Evolutionary conservation across 1,140 invertebrate genomes (phyloP), one percentile per base, ranked within the genome.

Genomic region (Aphidius ervi): DNA sequence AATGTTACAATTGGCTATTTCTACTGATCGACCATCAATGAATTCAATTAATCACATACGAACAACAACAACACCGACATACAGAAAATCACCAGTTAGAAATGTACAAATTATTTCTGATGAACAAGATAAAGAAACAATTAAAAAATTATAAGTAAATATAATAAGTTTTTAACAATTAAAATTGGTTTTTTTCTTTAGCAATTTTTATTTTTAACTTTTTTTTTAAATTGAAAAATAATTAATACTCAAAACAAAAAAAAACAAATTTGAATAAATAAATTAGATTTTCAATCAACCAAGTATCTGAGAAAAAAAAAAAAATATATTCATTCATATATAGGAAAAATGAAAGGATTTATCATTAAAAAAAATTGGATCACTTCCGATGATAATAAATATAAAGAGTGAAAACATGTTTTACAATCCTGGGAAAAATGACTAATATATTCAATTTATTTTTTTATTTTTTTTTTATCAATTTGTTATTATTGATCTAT

Each of bases 1-100:
- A 65, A 88, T 89, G 87, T 70, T 89, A 5, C 84, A 88, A 64
- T 66, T 88, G 20, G 87, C 86, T 0, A 87, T 88, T 55, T 86
- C 85, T 67, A 82, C 84, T 2, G 84, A 86, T 64, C 81, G 82
- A 48, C 80, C 82, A 42, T 61, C 53, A 8, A 20, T 46, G 42
- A 16, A 20, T 10, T 2, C 46, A 41, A 20, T 9, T 68, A 9
- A 69, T 68, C 1, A 59, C 71, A 16, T 55, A 74, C 20, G 63
- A n/a, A 56, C 39, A 20, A n/a, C 74, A 31, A 65, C 67, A 2
- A 74, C 67, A 9, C 69, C 74, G 0, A 73, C 70, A 0, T 79
- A 77, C 56, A 69, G 74, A 39, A 80, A 79, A 59, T 65, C 64
- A 5, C 74, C 77, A 0, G 65, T 79, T 6, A 69, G 78, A 40